These are phyloP conservation scores for Psilanteris sp. DNA, from an alignment of 1,140 invertebrate species.

Conservation along the genomic window DNA sequence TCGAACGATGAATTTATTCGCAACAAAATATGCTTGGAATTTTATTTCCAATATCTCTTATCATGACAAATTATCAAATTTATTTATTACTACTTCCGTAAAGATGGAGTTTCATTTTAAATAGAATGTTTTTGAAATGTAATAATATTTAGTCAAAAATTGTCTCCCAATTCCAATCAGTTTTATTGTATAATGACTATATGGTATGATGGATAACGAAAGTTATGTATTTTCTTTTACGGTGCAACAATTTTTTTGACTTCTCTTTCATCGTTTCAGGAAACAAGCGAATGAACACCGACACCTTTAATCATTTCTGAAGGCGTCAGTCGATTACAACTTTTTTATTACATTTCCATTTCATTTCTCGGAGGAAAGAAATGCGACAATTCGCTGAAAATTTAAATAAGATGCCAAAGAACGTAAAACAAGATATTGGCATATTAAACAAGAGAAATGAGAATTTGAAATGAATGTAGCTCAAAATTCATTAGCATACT, in stretches of 20 bases:
- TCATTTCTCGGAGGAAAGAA: conserved; percentile 66
- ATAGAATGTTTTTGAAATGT: conserved; percentile 28
- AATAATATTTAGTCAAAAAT: no score
- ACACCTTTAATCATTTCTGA: conserved; percentile 21
- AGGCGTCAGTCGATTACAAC: conserved; percentile 72
- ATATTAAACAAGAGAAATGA: conserved; percentile 32
- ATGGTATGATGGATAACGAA: no score
- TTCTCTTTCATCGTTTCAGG: conserved; percentile 19
- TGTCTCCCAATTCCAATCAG: no score
- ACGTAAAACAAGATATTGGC: conserved; percentile 37
- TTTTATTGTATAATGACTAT: no score
- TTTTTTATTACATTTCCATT: conserved; percentile 80
- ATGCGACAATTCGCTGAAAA: conserved; percentile 43
- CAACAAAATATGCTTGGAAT: conserved; percentile 72
- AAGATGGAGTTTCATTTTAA: conserved; percentile 5
- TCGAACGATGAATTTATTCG: conserved; percentile 56
- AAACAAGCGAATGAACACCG: conserved; percentile 3
- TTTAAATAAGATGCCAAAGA: conserved; percentile 48
- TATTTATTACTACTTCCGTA: no score
- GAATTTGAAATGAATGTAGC: conserved; percentile 74
- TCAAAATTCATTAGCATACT: conserved; percentile 71
- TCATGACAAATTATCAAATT: conserved; percentile 64
- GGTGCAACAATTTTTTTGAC: conserved; percentile 14
- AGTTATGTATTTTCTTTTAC: no score
- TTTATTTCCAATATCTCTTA: conserved; percentile 72